These are phyloP conservation scores for Noctua janthe DNA, from an alignment of 2,888 invertebrate genomes.

Conservation along the genomic window DNA sequence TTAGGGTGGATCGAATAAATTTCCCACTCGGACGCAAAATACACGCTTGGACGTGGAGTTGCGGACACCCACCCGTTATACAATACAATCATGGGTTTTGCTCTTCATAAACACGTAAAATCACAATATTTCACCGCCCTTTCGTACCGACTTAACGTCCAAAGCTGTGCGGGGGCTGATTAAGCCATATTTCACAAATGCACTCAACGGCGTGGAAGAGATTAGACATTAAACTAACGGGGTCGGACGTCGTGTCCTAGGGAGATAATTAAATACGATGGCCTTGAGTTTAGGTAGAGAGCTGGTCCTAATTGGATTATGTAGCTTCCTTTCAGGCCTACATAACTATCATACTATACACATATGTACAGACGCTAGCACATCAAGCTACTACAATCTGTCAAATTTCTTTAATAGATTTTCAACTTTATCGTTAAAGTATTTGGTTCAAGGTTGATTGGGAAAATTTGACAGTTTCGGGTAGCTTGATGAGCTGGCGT, in stretches of 20 bases:
- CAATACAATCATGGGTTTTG: not conserved
- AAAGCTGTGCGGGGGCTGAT: constrained; percentile 26
- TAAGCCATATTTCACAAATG: constrained; percentile 60
- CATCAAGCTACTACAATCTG: too few relatives aligned
- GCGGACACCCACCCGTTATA: too few relatives aligned
- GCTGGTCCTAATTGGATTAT: constrained; percentile 22
- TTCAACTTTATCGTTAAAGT: too few relatives aligned
- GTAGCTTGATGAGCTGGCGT: too few relatives aligned
- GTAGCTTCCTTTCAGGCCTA: not conserved
- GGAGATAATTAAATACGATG: constrained; percentile 34
- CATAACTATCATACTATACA: not conserved
- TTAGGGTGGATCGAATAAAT: too few relatives aligned
- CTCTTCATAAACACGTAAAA: constrained; percentile 21
- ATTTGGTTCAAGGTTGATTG: too few relatives aligned
- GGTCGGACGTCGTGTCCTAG: constrained; percentile 33
- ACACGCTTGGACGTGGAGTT: too few relatives aligned
- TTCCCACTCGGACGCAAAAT: too few relatives aligned
- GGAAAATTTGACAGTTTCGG: too few relatives aligned
- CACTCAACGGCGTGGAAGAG: constrained; percentile 57
- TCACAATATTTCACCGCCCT: constrained; percentile 8
- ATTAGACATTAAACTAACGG: constrained; percentile 58
- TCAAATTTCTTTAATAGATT: too few relatives aligned
- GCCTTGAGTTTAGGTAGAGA: constrained; percentile 26
- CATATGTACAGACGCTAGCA: not conserved
- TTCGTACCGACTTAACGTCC: constrained; percentile 13